Percentiles rank a stretch among this genome's conserved stretches.
Evolutionary conservation across 2,797 vertebrate species (phyloP).

Genomic region (Apogon talboti): DNA sequence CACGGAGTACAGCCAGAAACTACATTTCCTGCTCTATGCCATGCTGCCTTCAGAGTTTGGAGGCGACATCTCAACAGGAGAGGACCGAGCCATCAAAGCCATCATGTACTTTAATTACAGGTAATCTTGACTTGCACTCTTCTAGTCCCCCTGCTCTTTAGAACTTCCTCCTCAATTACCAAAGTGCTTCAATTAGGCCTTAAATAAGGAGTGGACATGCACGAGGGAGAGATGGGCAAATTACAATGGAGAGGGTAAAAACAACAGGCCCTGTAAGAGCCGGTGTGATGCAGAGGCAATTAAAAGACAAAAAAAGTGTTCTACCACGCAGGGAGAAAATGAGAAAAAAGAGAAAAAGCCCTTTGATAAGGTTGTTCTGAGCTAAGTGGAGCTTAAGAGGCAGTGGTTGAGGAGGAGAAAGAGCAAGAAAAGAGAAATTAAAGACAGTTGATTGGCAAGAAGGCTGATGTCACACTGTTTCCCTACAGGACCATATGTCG

Average conservation of each 20-base stretch:
- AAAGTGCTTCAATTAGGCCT: constrained; percentile 85
- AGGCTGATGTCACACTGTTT: constrained; percentile 79
- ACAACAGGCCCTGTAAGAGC: constrained; percentile 77
- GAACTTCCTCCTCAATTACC: constrained; percentile 85
- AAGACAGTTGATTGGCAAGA: constrained; percentile 81
- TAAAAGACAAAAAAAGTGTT: constrained; percentile 79
- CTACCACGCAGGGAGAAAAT: constrained; percentile 73
- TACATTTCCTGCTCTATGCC: constrained; percentile 53
- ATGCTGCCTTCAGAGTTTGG: constrained; percentile 67
- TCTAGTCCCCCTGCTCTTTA: constrained; percentile 75
- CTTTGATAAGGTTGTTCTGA: constrained; percentile 75
- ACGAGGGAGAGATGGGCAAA: constrained; percentile 74
- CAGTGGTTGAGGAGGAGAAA: constrained; percentile 65
- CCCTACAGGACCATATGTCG: constrained; percentile 82
- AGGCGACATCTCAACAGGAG: constrained; percentile 79
- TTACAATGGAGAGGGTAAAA: constrained; percentile 81
- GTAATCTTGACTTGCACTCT: constrained; percentile 79
- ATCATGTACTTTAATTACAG: constrained; percentile 88
- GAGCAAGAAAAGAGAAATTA: constrained; percentile 72
- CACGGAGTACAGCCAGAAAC: constrained; percentile 48
- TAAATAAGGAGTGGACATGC: constrained; percentile 78
- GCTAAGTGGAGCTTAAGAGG: constrained; percentile 81
- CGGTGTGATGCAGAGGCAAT: constrained; percentile 77
- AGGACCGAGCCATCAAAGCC: constrained; percentile 81
- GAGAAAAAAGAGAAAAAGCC: constrained; percentile 58